Evolutionary conservation across 1,140 invertebrate genomes (phyloP).

Genomic region (Danaus melanippus): DNA sequence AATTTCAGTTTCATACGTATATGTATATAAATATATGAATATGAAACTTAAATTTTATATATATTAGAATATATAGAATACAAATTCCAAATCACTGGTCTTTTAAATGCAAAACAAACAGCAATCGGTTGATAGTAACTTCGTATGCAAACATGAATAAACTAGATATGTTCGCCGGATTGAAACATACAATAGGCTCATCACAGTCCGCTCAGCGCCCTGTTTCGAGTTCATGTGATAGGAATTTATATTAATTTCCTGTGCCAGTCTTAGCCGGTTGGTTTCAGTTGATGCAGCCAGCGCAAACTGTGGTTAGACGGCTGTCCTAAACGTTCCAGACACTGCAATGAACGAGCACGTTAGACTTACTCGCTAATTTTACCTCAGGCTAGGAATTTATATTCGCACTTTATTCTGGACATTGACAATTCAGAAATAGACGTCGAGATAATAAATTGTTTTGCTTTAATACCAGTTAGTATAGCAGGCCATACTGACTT

Average conservation of each 20-base stretch:
- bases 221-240: conserved; percentile 49
- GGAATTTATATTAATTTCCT: conserved; percentile 69
- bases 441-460: conserved; percentile 12
- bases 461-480: conserved; percentile 9
- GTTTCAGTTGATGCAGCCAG: conserved; percentile 45
- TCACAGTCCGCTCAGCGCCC: conserved; percentile 38
- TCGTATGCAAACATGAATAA: conserved; percentile 45
- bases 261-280: conserved; percentile 48
- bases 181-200: conserved; percentile 59
- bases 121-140: conserved; percentile 35
- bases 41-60: not conserved
- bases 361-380: conserved; percentile 59
- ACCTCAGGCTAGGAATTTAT: conserved; percentile 47
- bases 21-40: too few relatives aligned
- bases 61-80: conserved; percentile 19
- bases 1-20: too few relatives aligned
- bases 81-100: not conserved
- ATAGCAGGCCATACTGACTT: not conserved
- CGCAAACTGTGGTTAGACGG: conserved; percentile 52
- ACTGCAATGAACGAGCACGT: conserved; percentile 54
- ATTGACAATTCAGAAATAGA: conserved; percentile 26
- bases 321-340: conserved; percentile 48
- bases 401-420: conserved; percentile 38
- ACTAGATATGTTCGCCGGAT: conserved; percentile 42
- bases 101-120: conserved; percentile 19